A percentile compares a stretch with the other conserved stretches of the same genome.
Conservation (phyloP, 1,140 invertebrate genomes). For the Trichoplusia ni region DNA sequence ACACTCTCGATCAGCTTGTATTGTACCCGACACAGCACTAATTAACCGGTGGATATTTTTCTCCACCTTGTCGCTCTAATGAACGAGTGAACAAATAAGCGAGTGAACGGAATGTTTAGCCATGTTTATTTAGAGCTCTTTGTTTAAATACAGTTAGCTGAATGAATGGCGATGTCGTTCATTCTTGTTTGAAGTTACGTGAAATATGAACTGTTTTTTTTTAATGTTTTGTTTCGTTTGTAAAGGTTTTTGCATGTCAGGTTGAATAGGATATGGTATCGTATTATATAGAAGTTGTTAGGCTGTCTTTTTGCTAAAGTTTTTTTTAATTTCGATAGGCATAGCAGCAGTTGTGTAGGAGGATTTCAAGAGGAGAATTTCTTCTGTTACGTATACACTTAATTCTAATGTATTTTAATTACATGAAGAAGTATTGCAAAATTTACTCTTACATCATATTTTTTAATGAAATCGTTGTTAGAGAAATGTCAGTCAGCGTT, state of each 20-base stretch:
- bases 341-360: too few species aligned
- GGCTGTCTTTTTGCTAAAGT: too few species aligned
- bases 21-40: conserved; percentile 3
- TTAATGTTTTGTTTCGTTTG: conserved; percentile 7
- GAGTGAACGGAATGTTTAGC: conserved; percentile 19
- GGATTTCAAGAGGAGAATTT: too few species aligned
- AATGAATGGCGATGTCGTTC: conserved; percentile 17
- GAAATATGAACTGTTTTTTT: conserved; percentile 18
- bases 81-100: conserved; percentile 8
- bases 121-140: conserved; percentile 19
- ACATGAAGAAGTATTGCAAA: too few species aligned
- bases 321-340: too few species aligned
- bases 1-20: conserved; percentile 7
- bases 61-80: conserved; percentile 15
- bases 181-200: conserved; percentile 4
- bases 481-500: not conserved
- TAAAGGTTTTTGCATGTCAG: conserved; percentile 2
- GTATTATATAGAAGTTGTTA: not conserved
- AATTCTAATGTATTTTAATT: too few species aligned
- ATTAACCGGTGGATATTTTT: conserved; percentile 10
- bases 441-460: too few species aligned
- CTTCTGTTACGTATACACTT: too few species aligned
- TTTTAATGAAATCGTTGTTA: not conserved
- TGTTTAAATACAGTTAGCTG: conserved; percentile 13
- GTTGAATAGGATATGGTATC: conserved; percentile 1